Evolutionary conservation across 2,113 vertebrate genomes (phyloP).

Genomic region (Cololabis saira): DNA sequence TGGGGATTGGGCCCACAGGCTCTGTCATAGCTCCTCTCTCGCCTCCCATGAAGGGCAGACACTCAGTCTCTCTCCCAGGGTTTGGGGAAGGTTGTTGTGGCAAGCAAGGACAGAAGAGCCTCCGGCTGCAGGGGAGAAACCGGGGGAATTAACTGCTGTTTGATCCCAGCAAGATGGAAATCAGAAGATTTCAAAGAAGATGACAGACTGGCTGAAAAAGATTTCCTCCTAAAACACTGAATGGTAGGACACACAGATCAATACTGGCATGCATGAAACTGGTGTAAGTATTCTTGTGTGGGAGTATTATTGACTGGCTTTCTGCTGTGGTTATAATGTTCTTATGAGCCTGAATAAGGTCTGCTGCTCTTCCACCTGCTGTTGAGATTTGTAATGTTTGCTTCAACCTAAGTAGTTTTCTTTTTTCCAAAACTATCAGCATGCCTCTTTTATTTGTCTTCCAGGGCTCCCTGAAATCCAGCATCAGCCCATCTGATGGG

Average conservation of each 20-base stretch:
- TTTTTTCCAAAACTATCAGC: not conserved
- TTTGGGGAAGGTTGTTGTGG: slow-evolving; percentile 53
- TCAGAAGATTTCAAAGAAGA: slow-evolving; percentile 47
- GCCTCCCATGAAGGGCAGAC: slow-evolving; percentile 69
- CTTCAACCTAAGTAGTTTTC: not conserved
- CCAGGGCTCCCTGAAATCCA: slow-evolving; percentile 24
- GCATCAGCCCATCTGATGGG: slow-evolving; percentile 30
- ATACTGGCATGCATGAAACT: not conserved
- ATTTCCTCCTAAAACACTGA: slow-evolving; percentile 6
- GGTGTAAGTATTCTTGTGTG: slow-evolving; percentile 15
- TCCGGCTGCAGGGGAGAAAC: slow-evolving; percentile 29
- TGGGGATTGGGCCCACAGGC: slow-evolving; percentile 16
- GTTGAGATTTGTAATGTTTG: not conserved
- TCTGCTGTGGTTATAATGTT: not conserved
- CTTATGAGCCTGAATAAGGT: not conserved
- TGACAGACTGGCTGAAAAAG: slow-evolving; percentile 13
- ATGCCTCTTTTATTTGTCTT: slow-evolving; percentile 10
- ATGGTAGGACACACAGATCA: slow-evolving; percentile 46
- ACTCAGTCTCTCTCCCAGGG: slow-evolving; percentile 40
- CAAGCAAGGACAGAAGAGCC: slow-evolving; percentile 42
- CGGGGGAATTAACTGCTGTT: slow-evolving; percentile 29
- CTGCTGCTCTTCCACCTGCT: not conserved
- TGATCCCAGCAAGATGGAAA: slow-evolving; percentile 39
- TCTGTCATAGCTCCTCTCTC: slow-evolving; percentile 31
- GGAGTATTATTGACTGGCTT: not conserved